Evolutionary conservation across 1,140 invertebrate species (phyloP).

Genomic region (Bombus fervidus): DNA sequence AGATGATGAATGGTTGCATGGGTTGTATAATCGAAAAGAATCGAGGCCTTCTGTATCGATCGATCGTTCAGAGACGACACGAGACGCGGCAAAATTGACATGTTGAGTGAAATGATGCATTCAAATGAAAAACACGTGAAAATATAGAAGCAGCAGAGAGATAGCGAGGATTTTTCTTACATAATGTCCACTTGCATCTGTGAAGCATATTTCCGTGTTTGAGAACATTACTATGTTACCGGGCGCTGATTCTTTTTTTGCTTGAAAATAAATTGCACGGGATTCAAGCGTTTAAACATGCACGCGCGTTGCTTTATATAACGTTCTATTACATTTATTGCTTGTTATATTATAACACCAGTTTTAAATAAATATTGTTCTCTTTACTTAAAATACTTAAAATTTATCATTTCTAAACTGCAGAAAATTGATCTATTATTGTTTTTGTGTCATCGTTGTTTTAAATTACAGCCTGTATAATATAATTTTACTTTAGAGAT

Average conservation of each 20-base stretch:
- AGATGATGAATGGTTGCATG: neutral
- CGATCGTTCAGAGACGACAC: neutral
- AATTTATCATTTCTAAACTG: no score
- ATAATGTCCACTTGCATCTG: constrained; percentile 17
- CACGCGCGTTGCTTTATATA: constrained; percentile 18
- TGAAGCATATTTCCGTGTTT: neutral
- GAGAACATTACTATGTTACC: neutral
- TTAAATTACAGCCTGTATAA: no score
- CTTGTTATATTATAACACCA: neutral
- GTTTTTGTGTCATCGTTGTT: no score
- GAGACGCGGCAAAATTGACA: neutral
- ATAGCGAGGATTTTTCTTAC: constrained; percentile 29
- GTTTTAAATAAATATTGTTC: neutral
- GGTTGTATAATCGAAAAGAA: constrained; percentile 32
- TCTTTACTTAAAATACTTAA: no score
- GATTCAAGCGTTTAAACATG: neutral
- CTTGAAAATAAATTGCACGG: constrained; percentile 8
- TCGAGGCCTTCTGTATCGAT: neutral
- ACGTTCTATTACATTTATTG: neutral
- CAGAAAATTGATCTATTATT: no score
- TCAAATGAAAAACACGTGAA: constrained; percentile 15
- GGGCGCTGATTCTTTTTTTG: neutral
- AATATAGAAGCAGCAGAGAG: constrained; percentile 4
- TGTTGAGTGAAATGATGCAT: neutral
- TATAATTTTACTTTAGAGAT: no score